Base-by-base conservation (phyloP, 2,888 invertebrate genomes). In the Trissonchulus sp. region DNA sequence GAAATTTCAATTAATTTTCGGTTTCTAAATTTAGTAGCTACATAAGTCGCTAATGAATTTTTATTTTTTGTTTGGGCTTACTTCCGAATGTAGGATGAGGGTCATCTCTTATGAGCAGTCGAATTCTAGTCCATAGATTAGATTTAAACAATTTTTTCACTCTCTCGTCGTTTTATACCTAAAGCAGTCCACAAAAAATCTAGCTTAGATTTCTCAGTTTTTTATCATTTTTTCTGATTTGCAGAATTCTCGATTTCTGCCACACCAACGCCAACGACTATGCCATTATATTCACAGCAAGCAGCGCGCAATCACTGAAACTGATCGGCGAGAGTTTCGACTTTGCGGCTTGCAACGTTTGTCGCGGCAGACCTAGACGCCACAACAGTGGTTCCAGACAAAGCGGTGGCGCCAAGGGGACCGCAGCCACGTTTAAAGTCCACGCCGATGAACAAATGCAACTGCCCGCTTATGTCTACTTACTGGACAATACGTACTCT, bases 401-500 rank as follows among this genome's bases (percentile, higher is more conserved):
- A 48, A 15, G 8, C 8, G 48, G 8, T 8, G 48, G 48, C 8
- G 23, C 48, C 48, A 48, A 48, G 23, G 48, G 48, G 23, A n/a
- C n/a, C n/a, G n/a, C n/a, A n/a, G 48, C 48, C 48, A 48, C 48
- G 8, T 48, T 15, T 48, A 48, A 48, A 23, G 8, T 48, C 23
- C 48, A 69, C 8, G 2, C 15, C 2, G 69, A 69, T 69, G n/a
- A 28, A 8, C 8, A 3, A n/a, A 69, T 65, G 73, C 38, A 30
- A 68, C 34, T 65, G 72, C 92, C 93, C 1, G 87, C 88, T 73
- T 93, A 94, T 83, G 89, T 90, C 8, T 93, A 94, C 84, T 87
- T 92, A 74, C 89, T 91, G 83, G 95, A 97, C 84, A 96, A 93
- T 84, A 98, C 98, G 84, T 97, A 97, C 0, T 97, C 97, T 0